These are phyloP conservation scores for Aurelia sp. DNA, from an alignment of 30 jellyfish, hydroid and myxozoan genomes.

Conservation along the genomic window DNA sequence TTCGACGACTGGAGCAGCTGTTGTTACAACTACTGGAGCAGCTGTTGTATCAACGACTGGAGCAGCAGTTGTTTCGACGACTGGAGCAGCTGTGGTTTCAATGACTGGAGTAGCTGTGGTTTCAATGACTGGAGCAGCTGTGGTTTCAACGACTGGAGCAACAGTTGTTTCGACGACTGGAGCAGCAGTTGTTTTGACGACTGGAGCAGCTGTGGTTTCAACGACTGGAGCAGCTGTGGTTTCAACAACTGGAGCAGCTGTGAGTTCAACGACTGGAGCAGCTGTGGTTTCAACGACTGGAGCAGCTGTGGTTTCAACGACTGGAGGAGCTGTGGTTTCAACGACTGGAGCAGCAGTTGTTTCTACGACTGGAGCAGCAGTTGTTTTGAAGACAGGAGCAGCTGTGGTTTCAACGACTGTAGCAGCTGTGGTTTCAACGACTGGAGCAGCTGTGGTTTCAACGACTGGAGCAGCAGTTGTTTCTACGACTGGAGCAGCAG, in stretches of 20 bases:
- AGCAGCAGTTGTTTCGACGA: constrained; percentile 8
- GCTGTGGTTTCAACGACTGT: no score
- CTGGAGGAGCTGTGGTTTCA: constrained; percentile 1
- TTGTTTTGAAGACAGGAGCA: no score
- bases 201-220: no score
- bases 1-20: constrained; percentile 36
- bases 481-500: no score
- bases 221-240: no score
- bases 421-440: no score
- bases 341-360: no score
- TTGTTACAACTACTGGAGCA: constrained; percentile 59
- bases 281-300: constrained; percentile 3
- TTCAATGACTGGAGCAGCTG: constrained; percentile 35
- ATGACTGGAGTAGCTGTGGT: constrained; percentile 36
- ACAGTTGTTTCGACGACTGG: constrained; percentile 3
- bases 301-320: constrained; percentile 17
- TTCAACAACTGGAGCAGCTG: not conserved
- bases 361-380: no score
- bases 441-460: no score
- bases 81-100: not conserved
- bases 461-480: no score
- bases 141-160: not conserved
- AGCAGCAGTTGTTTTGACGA: no score
- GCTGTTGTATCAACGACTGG: constrained; percentile 40
- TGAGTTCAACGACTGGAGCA: constrained; percentile 3